These are phyloP conservation scores for Neocrepidodera transversa DNA, from an alignment of 2,888 invertebrate genomes.

Conservation along the genomic window DNA sequence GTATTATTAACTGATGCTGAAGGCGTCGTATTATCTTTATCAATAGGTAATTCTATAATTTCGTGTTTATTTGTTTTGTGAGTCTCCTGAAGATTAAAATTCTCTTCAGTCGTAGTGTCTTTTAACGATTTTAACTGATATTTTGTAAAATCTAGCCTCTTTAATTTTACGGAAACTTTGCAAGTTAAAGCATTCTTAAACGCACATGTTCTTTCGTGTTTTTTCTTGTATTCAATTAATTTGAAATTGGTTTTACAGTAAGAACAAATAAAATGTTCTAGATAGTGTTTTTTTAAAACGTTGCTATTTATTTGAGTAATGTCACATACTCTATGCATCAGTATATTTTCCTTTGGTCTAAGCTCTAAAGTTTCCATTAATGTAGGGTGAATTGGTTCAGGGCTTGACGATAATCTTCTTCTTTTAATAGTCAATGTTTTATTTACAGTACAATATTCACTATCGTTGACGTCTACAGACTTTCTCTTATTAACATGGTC, in stretches of 20 bases:
- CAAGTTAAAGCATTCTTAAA: not conserved
- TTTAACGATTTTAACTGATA: too few species aligned
- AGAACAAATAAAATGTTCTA: conserved; percentile 3
- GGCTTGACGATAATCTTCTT: not conserved
- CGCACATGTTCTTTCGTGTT: conserved; percentile 6
- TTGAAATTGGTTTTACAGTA: conserved; percentile 4
- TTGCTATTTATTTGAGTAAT: not conserved
- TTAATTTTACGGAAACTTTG: not conserved
- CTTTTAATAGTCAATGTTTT: not conserved
- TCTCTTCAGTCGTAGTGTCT: not conserved
- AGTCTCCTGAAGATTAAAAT: not conserved
- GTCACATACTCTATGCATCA: not conserved
- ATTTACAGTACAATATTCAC: not conserved
- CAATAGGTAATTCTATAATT: conserved; percentile 11
- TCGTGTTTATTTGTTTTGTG: not conserved
- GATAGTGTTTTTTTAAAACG: not conserved
- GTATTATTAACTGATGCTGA: too few species aligned
- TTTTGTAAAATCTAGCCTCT: too few species aligned
- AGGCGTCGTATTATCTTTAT: too few species aligned
- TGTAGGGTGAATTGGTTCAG: not conserved
- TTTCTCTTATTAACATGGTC: not conserved
- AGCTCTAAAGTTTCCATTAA: conserved; percentile 11
- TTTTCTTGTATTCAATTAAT: not conserved
- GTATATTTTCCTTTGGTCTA: not conserved
- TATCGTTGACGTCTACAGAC: not conserved